phyloP scores from a whole-genome alignment of 1,140 invertebrate species.

The Orchesella cincta region DNA sequence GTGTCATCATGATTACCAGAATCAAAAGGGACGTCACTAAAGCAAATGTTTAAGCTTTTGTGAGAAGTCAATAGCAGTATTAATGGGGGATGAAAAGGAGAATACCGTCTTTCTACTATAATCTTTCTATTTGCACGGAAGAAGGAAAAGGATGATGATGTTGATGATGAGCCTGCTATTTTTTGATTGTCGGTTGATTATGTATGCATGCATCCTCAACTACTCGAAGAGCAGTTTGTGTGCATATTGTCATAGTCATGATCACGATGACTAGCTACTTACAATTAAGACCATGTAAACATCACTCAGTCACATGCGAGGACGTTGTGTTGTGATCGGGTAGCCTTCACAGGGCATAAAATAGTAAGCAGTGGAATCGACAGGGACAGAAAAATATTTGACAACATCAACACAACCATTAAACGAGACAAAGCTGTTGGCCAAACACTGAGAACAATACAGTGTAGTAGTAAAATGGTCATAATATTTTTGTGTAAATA shows the following conservation, averaged over 20 bases:
- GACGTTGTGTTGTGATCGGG: not conserved
- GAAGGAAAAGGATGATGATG: not conserved
- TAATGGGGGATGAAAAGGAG: no score
- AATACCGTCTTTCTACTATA: no score
- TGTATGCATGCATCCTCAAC: not conserved
- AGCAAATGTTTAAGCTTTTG: no score
- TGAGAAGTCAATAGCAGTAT: no score
- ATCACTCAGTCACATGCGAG: not conserved
- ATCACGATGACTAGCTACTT: not conserved
- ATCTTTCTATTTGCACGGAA: no score
- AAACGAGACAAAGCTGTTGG: no score
- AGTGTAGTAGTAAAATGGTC: no score
- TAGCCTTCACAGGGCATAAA: not conserved
- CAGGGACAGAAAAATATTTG: not conserved
- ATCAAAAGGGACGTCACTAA: no score
- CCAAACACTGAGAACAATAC: no score
- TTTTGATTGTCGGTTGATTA: not conserved
- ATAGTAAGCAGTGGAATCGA: not conserved
- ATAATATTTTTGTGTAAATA: no score
- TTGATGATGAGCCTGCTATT: not conserved
- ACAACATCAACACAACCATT: not conserved
- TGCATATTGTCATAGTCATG: not conserved
- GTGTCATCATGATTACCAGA: no score
- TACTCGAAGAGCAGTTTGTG: not conserved
- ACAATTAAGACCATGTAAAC: slow-evolving; percentile 15